Evolutionary conservation across 1,140 invertebrate species (phyloP).

Genomic region (Pseudomyrmex pallidus): DNA sequence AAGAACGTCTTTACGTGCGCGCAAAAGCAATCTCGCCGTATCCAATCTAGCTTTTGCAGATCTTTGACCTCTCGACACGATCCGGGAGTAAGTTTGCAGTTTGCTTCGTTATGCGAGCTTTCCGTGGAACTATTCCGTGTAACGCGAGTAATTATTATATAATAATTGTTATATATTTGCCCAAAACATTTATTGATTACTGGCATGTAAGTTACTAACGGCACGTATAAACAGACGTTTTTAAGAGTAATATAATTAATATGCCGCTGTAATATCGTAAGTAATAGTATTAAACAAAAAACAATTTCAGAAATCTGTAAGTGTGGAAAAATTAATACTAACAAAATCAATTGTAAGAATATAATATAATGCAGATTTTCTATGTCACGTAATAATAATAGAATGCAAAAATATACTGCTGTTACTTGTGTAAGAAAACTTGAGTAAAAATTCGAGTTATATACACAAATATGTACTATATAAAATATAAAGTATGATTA

Average conservation of each 20-base stretch:
- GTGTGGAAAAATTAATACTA: background rate
- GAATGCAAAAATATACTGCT: background rate
- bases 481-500: constrained; percentile 51
- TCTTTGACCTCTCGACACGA: constrained; percentile 45
- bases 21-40: constrained; percentile 55
- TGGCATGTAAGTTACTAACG: background rate
- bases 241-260: constrained; percentile 41
- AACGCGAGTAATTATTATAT: too few relatives aligned
- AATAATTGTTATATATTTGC: constrained; percentile 35
- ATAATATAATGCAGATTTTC: background rate
- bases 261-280: constrained; percentile 6
- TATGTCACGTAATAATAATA: background rate
- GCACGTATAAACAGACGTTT: background rate
- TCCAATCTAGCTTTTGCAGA: constrained; percentile 42
- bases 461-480: constrained; percentile 6
- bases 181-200: constrained; percentile 33
- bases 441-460: background rate
- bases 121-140: background rate
- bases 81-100: constrained; percentile 21
- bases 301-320: constrained; percentile 9
- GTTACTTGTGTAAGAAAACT: too few relatives aligned
- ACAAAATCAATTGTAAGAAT: background rate
- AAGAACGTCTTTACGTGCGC: constrained; percentile 40
- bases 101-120: background rate
- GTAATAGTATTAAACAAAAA: constrained; percentile 15